Conservation (phyloP, 1,140 invertebrate species). For the Cydia splendana region DNA sequence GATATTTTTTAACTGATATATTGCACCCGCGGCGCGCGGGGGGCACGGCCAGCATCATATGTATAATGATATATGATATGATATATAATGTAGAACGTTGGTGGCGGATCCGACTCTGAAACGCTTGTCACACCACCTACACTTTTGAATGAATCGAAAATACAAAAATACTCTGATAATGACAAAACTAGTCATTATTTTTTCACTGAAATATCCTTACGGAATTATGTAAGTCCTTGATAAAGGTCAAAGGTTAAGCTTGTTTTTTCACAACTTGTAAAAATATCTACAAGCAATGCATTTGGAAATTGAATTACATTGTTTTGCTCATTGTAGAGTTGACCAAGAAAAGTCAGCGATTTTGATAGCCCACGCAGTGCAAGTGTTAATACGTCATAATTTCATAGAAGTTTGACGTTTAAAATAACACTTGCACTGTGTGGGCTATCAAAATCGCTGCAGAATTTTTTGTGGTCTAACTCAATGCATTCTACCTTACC, state of each 20-base stretch:
- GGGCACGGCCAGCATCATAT: slow-evolving; percentile 43
- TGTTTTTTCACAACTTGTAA: background rate
- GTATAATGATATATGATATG: background rate
- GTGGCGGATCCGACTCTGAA: slow-evolving; percentile 44
- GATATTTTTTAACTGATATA: slow-evolving; percentile 68
- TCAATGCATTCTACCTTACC: too few relatives aligned
- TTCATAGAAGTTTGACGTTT: too few relatives aligned
- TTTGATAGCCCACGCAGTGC: too few relatives aligned
- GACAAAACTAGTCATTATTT: background rate
- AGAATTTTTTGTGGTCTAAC: too few relatives aligned
- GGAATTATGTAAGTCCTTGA: too few relatives aligned
- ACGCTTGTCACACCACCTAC: slow-evolving; percentile 66
- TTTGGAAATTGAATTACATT: too few relatives aligned
- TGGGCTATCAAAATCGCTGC: too few relatives aligned
- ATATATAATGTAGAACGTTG: slow-evolving; percentile 33
- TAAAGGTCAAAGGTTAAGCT: too few relatives aligned
- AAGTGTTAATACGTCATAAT: too few relatives aligned
- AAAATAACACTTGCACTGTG: too few relatives aligned
- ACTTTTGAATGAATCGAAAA: slow-evolving; percentile 66
- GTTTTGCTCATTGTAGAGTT: too few relatives aligned
- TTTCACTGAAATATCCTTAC: background rate
- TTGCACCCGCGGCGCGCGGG: slow-evolving; percentile 55
- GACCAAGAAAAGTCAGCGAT: too few relatives aligned
- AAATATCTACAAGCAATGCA: background rate
- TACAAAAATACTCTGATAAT: slow-evolving; percentile 26